phyloP scores from a whole-genome alignment of 2,888 invertebrate species.

The Ectobius pallidus region DNA sequence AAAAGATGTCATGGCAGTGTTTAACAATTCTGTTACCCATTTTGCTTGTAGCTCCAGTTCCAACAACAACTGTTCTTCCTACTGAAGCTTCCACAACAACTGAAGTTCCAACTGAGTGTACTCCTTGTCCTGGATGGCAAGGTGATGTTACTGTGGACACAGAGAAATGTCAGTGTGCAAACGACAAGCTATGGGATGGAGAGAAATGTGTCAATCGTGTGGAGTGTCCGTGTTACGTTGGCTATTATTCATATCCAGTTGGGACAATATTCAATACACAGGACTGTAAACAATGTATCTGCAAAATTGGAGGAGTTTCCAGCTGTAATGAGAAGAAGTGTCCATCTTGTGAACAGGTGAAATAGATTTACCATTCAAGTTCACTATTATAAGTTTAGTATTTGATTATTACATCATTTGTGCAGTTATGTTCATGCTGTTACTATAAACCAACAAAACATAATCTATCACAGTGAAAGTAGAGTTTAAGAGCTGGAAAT shows the following conservation, averaged over 20 bases:
- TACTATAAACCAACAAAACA: too few species aligned
- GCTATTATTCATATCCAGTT: constrained; percentile 71
- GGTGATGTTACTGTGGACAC: not conserved
- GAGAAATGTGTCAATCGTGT: constrained; percentile 70
- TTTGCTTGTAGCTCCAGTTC: too few species aligned
- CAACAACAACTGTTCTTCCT: not conserved
- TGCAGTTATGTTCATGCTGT: too few species aligned
- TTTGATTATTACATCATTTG: too few species aligned
- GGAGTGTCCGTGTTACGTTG: constrained; percentile 80
- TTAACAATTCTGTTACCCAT: too few species aligned
- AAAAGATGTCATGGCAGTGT: too few species aligned
- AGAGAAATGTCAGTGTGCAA: constrained; percentile 48
- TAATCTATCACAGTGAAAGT: too few species aligned
- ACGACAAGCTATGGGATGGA: constrained; percentile 75
- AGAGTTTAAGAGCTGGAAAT: too few species aligned
- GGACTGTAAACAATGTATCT: constrained; percentile 79
- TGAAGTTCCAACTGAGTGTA: not conserved
- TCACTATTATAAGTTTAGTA: too few species aligned
- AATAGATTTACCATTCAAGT: constrained; percentile 40
- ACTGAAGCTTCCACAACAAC: not conserved
- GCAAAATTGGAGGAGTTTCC: constrained; percentile 74
- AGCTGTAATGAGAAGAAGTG: constrained; percentile 72
- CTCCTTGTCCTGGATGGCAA: not conserved
- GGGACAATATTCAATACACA: constrained; percentile 73
- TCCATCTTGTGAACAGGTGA: constrained; percentile 65